Evolutionary conservation across 2,113 vertebrate genomes (phyloP).

Genomic region (Pantherophis guttatus): DNA sequence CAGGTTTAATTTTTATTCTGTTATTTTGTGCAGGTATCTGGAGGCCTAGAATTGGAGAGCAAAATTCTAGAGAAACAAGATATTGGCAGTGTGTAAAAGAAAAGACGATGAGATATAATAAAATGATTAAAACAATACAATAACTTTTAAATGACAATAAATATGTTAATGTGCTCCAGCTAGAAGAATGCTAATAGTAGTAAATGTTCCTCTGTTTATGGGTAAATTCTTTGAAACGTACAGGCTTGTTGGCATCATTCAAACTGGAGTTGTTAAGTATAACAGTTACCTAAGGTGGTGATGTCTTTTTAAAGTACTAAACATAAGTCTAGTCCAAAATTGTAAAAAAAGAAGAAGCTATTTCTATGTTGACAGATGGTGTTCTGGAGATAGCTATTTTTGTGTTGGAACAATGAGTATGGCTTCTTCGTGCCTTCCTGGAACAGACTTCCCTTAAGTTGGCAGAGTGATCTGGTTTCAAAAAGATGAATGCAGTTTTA

Average conservation of each 20-base stretch:
- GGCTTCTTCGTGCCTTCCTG: neutral
- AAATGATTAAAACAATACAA: neutral
- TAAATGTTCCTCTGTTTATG: neutral
- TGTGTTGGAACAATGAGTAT: neutral
- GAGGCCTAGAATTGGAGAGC: neutral
- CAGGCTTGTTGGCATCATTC: neutral
- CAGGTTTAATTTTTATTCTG: neutral
- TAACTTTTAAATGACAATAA: neutral
- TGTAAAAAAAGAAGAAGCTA: neutral
- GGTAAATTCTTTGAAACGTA: neutral
- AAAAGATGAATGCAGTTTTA: neutral
- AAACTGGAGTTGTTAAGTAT: neutral
- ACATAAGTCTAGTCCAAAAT: neutral
- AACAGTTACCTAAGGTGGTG: neutral
- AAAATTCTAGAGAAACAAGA: neutral
- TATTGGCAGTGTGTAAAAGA: neutral
- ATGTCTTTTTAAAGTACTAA: neutral
- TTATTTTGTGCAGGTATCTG: neutral
- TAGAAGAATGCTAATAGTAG: neutral
- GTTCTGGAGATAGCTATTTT: neutral
- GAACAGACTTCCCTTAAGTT: neutral
- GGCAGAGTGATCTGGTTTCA: neutral
- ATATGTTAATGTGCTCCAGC: neutral
- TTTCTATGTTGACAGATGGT: neutral
- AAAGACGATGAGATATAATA: neutral